Evolutionary conservation across 2,113 vertebrate species (phyloP).

Genomic region (Bostrychus sinensis): DNA sequence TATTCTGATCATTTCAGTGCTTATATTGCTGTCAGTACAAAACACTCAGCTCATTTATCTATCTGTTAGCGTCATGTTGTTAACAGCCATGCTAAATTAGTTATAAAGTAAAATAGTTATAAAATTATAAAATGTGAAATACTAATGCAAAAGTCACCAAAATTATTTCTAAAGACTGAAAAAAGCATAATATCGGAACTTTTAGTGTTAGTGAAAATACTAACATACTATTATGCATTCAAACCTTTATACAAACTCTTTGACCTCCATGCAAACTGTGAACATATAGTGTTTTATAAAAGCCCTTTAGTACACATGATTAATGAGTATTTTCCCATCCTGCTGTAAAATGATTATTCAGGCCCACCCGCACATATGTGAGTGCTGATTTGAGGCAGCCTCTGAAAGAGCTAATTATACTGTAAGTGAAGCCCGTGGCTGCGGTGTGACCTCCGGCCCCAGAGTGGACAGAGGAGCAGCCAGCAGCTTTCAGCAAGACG

Average conservation of each 20-base stretch:
- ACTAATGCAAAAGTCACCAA: no score
- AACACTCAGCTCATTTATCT: no score
- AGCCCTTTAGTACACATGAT: conserved; percentile 3
- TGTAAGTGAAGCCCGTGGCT: conserved; percentile 48
- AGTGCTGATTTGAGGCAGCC: conserved; percentile 51
- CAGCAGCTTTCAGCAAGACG: conserved; percentile 66
- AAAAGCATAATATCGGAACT: no score
- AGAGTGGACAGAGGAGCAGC: conserved; percentile 58
- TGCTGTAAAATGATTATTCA: conserved; percentile 17
- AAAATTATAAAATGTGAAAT: no score
- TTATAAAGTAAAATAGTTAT: no score
- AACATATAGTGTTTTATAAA: background rate
- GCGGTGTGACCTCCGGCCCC: conserved; percentile 52
- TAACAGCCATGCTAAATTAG: no score
- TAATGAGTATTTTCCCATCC: conserved; percentile 6
- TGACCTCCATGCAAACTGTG: background rate
- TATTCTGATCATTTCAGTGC: no score
- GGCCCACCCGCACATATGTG: conserved; percentile 22
- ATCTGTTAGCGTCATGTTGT: no score
- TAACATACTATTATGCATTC: background rate
- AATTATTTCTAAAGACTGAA: no score
- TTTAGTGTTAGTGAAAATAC: no score
- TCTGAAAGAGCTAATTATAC: conserved; percentile 60
- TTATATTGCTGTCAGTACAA: no score
- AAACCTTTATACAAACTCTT: conserved; percentile 14